A percentile compares a stretch with the other conserved stretches of the same genome.
These are phyloP conservation scores for Labeo rohita DNA, from an alignment of 2,113 vertebrate species.

Conservation along the genomic window DNA sequence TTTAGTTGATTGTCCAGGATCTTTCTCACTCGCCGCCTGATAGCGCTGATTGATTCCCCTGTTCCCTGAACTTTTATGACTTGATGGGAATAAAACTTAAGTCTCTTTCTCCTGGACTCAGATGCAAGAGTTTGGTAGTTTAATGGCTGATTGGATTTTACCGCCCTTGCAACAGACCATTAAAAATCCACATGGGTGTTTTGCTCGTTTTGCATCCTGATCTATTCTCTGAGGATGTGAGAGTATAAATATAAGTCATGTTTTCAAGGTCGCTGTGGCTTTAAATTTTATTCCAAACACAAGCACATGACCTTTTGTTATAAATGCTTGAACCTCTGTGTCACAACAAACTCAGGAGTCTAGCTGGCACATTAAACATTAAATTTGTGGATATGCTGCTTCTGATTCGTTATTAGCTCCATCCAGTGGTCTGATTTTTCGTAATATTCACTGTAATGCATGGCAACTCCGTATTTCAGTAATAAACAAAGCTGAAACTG, in stretches of 20 bases:
- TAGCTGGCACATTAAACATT: neutral
- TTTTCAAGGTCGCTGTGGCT: slow-evolving; percentile 5
- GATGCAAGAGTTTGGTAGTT: slow-evolving; percentile 28
- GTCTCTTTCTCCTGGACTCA: neutral
- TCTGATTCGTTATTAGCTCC: neutral
- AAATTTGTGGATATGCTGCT: neutral
- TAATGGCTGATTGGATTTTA: slow-evolving; percentile 50
- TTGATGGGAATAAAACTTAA: neutral
- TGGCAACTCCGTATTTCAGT: neutral
- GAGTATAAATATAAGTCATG: slow-evolving; percentile 11
- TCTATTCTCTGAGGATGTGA: neutral
- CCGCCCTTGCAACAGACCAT: slow-evolving; percentile 29
- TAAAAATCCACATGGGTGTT: slow-evolving; percentile 27
- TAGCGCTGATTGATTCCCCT: slow-evolving; percentile 33
- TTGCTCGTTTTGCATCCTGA: neutral
- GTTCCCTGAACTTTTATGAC: slow-evolving; percentile 23
- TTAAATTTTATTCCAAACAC: neutral
- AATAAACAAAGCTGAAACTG: neutral
- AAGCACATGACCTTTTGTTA: neutral
- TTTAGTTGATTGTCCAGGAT: slow-evolving; percentile 37
- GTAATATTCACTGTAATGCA: neutral
- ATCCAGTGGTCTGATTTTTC: neutral
- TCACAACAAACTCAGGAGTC: neutral
- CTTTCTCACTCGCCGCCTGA: slow-evolving; percentile 7
- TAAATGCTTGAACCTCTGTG: neutral